These are phyloP conservation scores for Plectropomus leopardus DNA, from an alignment of 2,113 vertebrate species.

Conservation along the genomic window DNA sequence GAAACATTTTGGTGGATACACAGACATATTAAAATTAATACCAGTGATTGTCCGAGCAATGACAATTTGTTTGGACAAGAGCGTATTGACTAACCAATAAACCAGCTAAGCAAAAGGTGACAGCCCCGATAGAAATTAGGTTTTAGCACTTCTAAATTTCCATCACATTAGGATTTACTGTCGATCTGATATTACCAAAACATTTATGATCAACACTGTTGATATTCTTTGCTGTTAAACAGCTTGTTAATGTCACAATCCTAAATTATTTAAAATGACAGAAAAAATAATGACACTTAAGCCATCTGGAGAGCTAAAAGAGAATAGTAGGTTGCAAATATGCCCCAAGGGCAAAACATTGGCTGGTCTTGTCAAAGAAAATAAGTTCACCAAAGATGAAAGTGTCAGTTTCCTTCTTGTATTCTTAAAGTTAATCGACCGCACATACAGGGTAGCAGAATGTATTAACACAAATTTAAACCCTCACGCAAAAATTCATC, in stretches of 20 bases:
- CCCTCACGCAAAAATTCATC: background rate
- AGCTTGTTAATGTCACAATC: background rate
- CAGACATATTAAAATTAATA: no score
- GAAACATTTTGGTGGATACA: no score
- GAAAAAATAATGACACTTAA: slow-evolving; percentile 33
- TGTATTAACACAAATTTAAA: background rate
- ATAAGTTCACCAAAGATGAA: slow-evolving; percentile 11
- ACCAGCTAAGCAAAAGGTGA: no score
- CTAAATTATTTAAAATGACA: slow-evolving; percentile 7
- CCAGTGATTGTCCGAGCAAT: no score
- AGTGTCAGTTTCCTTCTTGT: slow-evolving; percentile 13
- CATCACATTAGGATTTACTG: background rate
- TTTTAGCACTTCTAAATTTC: no score
- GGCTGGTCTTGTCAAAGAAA: slow-evolving; percentile 18
- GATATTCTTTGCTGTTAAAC: background rate
- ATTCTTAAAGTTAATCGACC: slow-evolving; percentile 3
- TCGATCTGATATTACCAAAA: background rate
- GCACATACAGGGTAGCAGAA: background rate
- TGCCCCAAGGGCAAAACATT: slow-evolving; percentile 14
- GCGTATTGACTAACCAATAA: no score
- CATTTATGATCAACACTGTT: background rate
- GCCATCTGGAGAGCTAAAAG: slow-evolving; percentile 26
- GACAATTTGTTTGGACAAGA: no score
- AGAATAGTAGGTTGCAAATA: slow-evolving; percentile 8
- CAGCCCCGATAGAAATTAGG: no score